Base-by-base conservation (phyloP, 1,140 invertebrate species). In the Cherax destructor region DNA sequence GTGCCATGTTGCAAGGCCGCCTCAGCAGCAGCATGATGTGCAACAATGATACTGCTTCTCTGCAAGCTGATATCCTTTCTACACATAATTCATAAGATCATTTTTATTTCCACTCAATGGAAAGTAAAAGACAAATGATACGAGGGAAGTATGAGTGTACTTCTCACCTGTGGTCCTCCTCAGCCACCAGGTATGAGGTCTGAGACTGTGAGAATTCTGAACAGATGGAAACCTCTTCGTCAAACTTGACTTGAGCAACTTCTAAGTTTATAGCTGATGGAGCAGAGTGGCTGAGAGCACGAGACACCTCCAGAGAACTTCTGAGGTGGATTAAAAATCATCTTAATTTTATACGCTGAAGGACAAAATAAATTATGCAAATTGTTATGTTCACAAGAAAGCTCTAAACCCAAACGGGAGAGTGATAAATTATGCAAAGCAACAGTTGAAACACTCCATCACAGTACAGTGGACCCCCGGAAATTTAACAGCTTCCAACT, bases 201-300 rank as follows among this genome's bases (percentile, higher is more conserved):
- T 61, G 87, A 10, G 87, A 90, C 21, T 86, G 89, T 18, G 77
- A 86, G 30, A 86, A 59, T 9, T 81, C 69, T 11, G 92, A 93
- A 61, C 76, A 92, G 49, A 88, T 74, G 10, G 86, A 88, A 3
- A 92, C 91, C 61, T 94, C 94, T 52, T 94, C 94, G 81, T 94
- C 94, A 91, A 96, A 97, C 93, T 97, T 97, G 0, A 97, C 96
- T 4, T 96, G 96, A 0, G 95, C 95, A 93, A 96, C 96, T 78
- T 98, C 97, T n/a, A 97, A 95, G 94, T 98, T 98, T 92, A 98
- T 97, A 49, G 97, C 97, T 90, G 97, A 97, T 0, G 97, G 97
- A 1, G 97, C 97, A 1, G 97, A 98, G 94, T 96, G 96, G 93
- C 97, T 98, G 93, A 98, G 95, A 1, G 96, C 95, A 94, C 96